Conservation (phyloP, 2,113 vertebrate genomes). For the Anoplopoma fimbria region DNA sequence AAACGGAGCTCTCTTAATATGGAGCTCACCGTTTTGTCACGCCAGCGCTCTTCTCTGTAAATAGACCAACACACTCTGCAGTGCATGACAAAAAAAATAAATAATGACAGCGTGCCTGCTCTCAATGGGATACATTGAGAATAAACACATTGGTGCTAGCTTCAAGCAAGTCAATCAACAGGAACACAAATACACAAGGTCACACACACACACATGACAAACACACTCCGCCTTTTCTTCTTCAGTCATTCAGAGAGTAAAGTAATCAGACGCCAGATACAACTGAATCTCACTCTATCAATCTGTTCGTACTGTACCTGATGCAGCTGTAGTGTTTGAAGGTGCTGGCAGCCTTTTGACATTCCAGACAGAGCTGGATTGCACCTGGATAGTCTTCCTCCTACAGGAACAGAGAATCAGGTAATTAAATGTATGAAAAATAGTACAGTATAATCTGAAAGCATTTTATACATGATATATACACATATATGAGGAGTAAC, state of each 20-base stretch:
- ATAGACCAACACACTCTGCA: not conserved
- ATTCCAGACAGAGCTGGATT: conserved; percentile 97
- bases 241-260: conserved; percentile 63
- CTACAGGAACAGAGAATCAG: conserved; percentile 73
- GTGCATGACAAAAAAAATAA: not conserved
- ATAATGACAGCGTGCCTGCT: not conserved
- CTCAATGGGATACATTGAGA: no score
- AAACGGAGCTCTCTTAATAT: not conserved
- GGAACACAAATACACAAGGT: conserved; percentile 72
- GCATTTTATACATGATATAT: not conserved
- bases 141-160: conserved; percentile 33
- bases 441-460: not conserved
- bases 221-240: conserved; percentile 45
- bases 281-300: not conserved
- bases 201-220: conserved; percentile 20
- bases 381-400: conserved; percentile 99
- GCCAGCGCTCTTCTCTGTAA: not conserved
- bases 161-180: conserved; percentile 65
- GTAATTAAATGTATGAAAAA: conserved; percentile 4
- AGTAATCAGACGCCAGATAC: conserved; percentile 37
- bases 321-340: conserved; percentile 99
- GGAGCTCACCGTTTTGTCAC: not conserved
- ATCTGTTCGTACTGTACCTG: conserved; percentile 84
- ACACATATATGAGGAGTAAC: not conserved
- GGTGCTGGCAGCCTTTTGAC: conserved; percentile 98